Evolutionary conservation across 2,888 invertebrate species (phyloP).

Genomic region (Scaptodrosophila latifasciaeformis): DNA sequence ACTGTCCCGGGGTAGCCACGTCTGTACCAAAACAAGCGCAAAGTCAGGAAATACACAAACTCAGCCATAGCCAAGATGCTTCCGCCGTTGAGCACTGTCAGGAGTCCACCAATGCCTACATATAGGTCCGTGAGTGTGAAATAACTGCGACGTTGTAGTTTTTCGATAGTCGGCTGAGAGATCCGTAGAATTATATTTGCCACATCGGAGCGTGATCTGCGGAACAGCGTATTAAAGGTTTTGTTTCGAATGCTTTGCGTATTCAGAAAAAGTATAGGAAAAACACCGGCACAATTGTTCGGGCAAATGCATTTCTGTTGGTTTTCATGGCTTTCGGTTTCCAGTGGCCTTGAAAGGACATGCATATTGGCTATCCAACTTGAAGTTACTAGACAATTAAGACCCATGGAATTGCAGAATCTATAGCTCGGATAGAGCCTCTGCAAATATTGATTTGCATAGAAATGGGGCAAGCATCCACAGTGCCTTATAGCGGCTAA

Average conservation of each 20-base stretch:
- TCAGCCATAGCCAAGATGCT: slow-evolving; percentile 15
- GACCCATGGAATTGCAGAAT: slow-evolving; percentile 11
- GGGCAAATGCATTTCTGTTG: slow-evolving; percentile 18
- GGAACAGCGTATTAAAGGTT: too few species aligned
- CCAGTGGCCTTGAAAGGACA: neutral
- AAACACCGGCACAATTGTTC: slow-evolving; percentile 20
- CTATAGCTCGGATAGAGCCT: neutral
- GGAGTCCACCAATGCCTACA: slow-evolving; percentile 14
- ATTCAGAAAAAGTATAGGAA: too few species aligned
- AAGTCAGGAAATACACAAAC: slow-evolving; percentile 19
- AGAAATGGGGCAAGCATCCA: slow-evolving; percentile 28
- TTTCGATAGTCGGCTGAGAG: slow-evolving; percentile 10
- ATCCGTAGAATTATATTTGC: neutral
- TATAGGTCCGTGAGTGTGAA: slow-evolving; percentile 13
- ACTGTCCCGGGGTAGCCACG: slow-evolving; percentile 21
- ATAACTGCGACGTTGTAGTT: slow-evolving; percentile 16
- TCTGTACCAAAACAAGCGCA: slow-evolving; percentile 24
- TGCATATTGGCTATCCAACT: neutral
- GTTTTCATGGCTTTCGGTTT: neutral
- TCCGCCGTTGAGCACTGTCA: slow-evolving; percentile 23
- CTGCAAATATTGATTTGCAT: neutral
- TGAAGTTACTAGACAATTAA: slow-evolving; percentile 15
- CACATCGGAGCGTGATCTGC: too few species aligned
- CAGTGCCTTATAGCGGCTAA: slow-evolving; percentile 10
- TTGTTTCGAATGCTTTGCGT: neutral